These are phyloP conservation scores for Tarsius wallacei DNA, from an alignment of 2,797 vertebrate species.

Conservation along the genomic window DNA sequence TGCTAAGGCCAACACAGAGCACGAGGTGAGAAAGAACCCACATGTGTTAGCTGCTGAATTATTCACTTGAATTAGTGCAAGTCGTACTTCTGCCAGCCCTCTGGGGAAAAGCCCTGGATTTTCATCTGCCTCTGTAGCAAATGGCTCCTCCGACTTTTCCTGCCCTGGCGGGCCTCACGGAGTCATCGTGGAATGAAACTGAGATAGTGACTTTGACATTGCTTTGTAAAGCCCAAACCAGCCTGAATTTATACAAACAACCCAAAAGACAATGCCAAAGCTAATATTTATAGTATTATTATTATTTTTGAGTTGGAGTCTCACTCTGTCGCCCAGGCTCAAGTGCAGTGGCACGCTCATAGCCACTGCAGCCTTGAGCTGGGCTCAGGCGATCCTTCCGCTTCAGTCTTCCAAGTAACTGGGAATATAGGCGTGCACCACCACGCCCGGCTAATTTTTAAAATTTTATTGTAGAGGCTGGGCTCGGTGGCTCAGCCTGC, in stretches of 20 bases:
- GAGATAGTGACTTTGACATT: neutral
- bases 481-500: no score
- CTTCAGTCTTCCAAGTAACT: no score
- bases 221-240: neutral
- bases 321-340: no score
- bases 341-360: no score
- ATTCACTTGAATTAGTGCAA: neutral
- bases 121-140: neutral
- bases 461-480: no score
- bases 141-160: neutral
- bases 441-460: no score
- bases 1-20: neutral
- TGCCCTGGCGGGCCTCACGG: neutral
- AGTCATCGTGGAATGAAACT: fast-evolving
- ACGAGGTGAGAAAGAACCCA: neutral
- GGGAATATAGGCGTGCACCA: no score
- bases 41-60: neutral
- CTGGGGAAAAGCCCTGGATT: neutral
- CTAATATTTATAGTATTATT: neutral
- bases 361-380: no score
- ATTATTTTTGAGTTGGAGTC: neutral
- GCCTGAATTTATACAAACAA: neutral
- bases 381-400: no score
- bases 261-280: neutral
- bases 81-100: neutral